Conservation (phyloP, 2,797 vertebrate species). For the Lerista edwardsae region DNA sequence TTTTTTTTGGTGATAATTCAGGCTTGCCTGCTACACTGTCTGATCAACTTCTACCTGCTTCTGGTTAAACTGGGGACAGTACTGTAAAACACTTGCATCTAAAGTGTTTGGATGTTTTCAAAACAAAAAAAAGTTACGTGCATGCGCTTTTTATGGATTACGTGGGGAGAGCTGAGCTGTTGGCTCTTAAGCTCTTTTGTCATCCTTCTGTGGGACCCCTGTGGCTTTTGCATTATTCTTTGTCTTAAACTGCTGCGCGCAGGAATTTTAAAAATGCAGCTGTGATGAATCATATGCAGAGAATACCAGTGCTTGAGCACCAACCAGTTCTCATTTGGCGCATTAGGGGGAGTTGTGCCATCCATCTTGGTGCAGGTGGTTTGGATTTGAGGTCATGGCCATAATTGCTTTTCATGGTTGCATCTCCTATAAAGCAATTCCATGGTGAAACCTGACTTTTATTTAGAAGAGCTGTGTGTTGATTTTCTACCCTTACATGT, state of each 20-base stretch:
- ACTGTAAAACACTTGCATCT: background rate
- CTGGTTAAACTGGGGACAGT: background rate
- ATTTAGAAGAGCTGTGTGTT: background rate
- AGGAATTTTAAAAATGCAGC: constrained; percentile 1
- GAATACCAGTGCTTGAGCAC: background rate
- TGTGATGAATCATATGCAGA: background rate
- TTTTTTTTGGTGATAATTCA: background rate
- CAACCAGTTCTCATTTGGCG: background rate
- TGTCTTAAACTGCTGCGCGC: background rate
- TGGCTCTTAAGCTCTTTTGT: background rate
- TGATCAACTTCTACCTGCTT: background rate
- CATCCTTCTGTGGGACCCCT: background rate
- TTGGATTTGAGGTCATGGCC: background rate
- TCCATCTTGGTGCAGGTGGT: background rate
- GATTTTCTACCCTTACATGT: background rate
- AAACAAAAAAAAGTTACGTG: background rate
- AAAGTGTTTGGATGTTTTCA: background rate
- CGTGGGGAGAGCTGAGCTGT: background rate
- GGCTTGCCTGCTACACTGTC: background rate
- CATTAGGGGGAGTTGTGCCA: background rate
- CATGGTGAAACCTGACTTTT: background rate
- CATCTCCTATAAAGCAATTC: background rate
- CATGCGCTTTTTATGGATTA: background rate
- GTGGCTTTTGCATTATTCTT: background rate
- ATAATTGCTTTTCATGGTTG: background rate